phyloP scores from a whole-genome alignment of 2,113 vertebrate genomes.

The Todiramphus chloris region DNA sequence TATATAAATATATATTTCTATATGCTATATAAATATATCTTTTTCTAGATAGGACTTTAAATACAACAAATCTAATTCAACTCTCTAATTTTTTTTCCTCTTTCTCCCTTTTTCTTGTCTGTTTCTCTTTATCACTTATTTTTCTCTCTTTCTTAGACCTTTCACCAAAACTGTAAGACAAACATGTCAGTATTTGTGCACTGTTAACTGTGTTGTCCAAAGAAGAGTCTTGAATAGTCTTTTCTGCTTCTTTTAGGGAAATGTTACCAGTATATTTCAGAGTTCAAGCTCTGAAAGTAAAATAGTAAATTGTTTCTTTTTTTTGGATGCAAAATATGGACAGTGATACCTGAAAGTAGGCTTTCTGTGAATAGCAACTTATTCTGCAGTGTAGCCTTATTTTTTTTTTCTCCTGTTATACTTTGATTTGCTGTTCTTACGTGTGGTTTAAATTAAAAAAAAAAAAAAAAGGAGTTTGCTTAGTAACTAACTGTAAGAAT shows the following conservation, averaged over 20 bases:
- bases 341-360: background rate
- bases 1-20: no score
- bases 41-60: background rate
- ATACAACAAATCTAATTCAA: background rate
- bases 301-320: background rate
- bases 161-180: background rate
- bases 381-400: background rate
- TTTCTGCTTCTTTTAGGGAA: background rate
- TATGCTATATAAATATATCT: no score
- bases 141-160: background rate
- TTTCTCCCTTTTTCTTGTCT: background rate
- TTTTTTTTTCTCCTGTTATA: background rate
- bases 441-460: background rate
- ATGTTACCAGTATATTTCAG: background rate
- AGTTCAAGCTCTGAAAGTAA: background rate
- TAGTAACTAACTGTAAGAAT: constrained; percentile 19
- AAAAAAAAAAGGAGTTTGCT: background rate
- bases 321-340: background rate
- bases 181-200: background rate
- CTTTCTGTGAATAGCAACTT: background rate
- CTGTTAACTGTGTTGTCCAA: background rate
- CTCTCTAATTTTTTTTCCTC: background rate
- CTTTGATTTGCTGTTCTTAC: background rate
- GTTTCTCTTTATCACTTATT: background rate
- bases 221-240: background rate